Percentiles rank a stretch among this genome's conserved stretches.
Evolutionary conservation across 2,888 invertebrate species (phyloP).

Genomic region (Erebia palarica): DNA sequence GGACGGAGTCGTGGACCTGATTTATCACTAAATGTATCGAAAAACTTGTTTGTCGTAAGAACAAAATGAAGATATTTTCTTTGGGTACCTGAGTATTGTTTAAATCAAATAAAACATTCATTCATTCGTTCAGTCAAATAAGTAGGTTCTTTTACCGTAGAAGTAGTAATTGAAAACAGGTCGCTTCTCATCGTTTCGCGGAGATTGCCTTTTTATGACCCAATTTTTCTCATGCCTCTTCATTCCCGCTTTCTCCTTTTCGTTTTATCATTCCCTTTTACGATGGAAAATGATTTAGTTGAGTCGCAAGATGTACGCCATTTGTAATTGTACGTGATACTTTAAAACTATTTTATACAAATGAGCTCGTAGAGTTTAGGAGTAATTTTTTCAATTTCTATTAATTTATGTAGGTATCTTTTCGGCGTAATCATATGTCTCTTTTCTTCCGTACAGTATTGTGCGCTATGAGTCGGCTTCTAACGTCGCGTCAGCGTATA

Average conservation of each 20-base stretch:
- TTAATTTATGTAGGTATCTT: too few relatives aligned
- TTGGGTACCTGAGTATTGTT: neutral
- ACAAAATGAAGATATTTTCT: neutral
- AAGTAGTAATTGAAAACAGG: constrained; percentile 62
- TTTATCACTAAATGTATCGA: too few relatives aligned
- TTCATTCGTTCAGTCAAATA: constrained; percentile 15
- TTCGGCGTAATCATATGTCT: too few relatives aligned
- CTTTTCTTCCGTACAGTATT: too few relatives aligned
- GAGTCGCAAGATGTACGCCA: constrained; percentile 14
- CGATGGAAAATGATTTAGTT: constrained; percentile 23
- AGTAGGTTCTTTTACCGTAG: constrained; percentile 12
- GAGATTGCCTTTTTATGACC: constrained; percentile 70
- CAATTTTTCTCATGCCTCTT: constrained; percentile 68
- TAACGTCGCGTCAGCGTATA: too few relatives aligned
- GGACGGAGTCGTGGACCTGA: too few relatives aligned
- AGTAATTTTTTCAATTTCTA: too few relatives aligned
- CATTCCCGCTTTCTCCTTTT: constrained; percentile 29
- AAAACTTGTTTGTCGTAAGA: too few relatives aligned
- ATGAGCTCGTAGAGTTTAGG: neutral
- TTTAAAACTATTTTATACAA: constrained; percentile 12
- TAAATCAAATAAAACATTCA: neutral
- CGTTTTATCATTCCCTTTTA: constrained; percentile 34
- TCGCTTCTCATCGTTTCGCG: constrained; percentile 55
- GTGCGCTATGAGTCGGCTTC: too few relatives aligned
- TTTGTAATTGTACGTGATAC: constrained; percentile 16